Percentiles rank a stretch among this genome's conserved stretches.
phyloP scores from a whole-genome alignment of 1,140 invertebrate genomes.

The Melitaea cinxia region DNA sequence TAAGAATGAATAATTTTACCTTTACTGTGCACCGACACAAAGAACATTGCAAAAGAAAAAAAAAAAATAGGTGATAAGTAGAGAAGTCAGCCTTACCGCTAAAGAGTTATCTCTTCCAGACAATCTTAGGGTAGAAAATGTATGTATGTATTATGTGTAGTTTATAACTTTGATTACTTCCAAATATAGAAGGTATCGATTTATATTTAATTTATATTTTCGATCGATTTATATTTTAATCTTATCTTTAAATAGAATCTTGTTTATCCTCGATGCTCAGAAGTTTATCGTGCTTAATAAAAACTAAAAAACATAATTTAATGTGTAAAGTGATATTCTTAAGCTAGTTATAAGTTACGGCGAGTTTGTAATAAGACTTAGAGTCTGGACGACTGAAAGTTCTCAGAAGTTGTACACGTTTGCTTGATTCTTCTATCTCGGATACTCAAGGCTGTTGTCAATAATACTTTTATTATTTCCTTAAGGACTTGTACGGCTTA shows the following conservation, averaged over 20 bases:
- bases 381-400: slow-evolving; percentile 52
- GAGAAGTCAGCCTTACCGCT: no score
- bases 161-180: no score
- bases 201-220: no score
- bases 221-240: no score
- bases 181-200: no score
- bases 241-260: not conserved
- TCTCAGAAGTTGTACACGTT: slow-evolving; percentile 59
- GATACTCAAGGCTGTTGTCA: slow-evolving; percentile 53
- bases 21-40: no score
- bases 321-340: slow-evolving; percentile 41
- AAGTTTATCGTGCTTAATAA: not conserved
- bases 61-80: no score
- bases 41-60: no score
- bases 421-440: slow-evolving; percentile 65
- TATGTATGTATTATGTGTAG: no score
- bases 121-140: no score
- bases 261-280: not conserved
- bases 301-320: not conserved
- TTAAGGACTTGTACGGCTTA: slow-evolving; percentile 41
- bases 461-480: slow-evolving; percentile 73
- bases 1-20: no score
- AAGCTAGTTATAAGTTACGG: slow-evolving; percentile 61
- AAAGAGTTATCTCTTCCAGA: no score
- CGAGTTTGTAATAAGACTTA: slow-evolving; percentile 72